Evolutionary conservation across 2,888 invertebrate genomes (phyloP).

Genomic region (Tethea ocularis): DNA sequence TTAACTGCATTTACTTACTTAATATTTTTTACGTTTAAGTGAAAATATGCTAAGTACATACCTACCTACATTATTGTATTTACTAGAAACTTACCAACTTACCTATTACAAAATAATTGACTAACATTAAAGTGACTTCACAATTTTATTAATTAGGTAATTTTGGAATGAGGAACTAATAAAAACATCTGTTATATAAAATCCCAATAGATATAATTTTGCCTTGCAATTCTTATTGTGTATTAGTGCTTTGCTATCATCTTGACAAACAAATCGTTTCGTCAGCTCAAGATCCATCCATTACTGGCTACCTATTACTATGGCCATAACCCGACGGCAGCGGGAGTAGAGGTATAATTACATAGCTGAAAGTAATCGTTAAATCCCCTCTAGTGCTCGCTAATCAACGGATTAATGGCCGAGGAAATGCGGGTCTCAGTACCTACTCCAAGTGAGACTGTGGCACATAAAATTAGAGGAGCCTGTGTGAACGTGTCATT

Average conservation of each 20-base stretch:
- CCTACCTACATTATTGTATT: too few relatives aligned
- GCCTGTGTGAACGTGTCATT: background rate
- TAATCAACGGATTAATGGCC: constrained; percentile 69
- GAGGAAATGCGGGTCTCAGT: constrained; percentile 46
- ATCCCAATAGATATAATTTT: too few relatives aligned
- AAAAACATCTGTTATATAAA: too few relatives aligned
- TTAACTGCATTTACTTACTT: too few relatives aligned
- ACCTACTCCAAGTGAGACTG: constrained; percentile 2
- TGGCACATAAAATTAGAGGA: background rate
- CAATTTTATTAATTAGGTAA: too few relatives aligned
- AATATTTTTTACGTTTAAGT: too few relatives aligned
- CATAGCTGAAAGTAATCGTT: constrained; percentile 66
- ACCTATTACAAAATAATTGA: too few relatives aligned
- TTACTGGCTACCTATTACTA: constrained; percentile 53
- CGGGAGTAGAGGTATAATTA: constrained; percentile 57
- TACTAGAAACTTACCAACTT: too few relatives aligned
- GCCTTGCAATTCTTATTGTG: background rate
- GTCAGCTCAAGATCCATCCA: constrained; percentile 53
- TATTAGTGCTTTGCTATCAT: background rate
- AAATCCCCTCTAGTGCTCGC: constrained; percentile 60
- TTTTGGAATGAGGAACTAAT: too few relatives aligned
- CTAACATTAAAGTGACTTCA: too few relatives aligned
- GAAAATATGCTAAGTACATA: too few relatives aligned
- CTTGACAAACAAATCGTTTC: constrained; percentile 7
- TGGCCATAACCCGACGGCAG: constrained; percentile 46